A percentile compares a stretch with the other conserved stretches of the same genome.
These are phyloP conservation scores for Tangara arthus DNA, from an alignment of 2,797 vertebrate species.

Conservation along the genomic window DNA sequence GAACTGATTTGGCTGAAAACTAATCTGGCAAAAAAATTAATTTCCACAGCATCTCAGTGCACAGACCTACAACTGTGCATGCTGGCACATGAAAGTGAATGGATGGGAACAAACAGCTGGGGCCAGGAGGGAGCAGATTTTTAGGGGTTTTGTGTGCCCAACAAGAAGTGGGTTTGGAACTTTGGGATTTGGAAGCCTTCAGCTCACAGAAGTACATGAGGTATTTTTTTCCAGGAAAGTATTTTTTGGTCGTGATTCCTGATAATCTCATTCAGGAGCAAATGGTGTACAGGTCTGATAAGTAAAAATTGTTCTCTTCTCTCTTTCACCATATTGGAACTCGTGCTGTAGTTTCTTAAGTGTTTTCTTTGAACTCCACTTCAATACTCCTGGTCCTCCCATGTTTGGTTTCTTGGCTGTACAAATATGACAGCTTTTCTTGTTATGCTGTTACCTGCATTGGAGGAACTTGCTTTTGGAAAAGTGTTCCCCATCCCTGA, in stretches of 20 bases:
- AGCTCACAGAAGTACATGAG: not conserved
- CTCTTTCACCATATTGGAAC: not conserved
- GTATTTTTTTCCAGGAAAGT: not conserved
- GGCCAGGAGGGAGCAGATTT: constrained; percentile 9
- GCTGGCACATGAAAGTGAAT: not conserved
- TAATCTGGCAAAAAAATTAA: constrained; percentile 43
- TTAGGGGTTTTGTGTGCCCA: not conserved
- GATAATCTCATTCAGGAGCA: not conserved
- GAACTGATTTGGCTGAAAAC: constrained; percentile 43
- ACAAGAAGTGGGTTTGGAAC: not conserved
- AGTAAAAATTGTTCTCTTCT: not conserved
- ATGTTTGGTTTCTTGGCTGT: not conserved
- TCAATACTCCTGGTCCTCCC: not conserved
- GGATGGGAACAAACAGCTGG: constrained; percentile 47
- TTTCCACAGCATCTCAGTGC: constrained; percentile 27
- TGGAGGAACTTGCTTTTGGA: not conserved
- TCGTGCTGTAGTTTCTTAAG: not conserved
- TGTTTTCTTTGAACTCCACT: not conserved
- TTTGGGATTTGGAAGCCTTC: not conserved
- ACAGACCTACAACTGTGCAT: not conserved
- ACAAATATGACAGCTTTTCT: not conserved
- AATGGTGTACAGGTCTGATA: not conserved
- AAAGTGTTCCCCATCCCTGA: not conserved
- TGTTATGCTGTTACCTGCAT: not conserved
- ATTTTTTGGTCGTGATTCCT: not conserved